Evolutionary conservation across 2,113 vertebrate species (phyloP).

Genomic region (Hippotragus niger): DNA sequence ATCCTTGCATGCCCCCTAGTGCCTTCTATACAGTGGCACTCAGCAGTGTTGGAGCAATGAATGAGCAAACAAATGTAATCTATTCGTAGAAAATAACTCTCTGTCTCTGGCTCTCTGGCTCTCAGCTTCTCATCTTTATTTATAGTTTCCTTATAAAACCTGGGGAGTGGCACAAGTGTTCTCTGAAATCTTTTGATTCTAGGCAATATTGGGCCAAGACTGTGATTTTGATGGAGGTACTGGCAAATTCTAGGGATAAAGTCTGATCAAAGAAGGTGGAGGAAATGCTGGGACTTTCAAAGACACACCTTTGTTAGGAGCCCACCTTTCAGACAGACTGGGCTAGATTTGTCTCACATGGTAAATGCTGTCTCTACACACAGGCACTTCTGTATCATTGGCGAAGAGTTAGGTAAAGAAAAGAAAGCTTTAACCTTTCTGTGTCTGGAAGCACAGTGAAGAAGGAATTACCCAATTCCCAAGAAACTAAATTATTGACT

Average conservation of each 20-base stretch:
- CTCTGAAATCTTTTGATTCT: background rate
- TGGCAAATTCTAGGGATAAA: background rate
- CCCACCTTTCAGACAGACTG: background rate
- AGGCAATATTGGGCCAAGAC: background rate
- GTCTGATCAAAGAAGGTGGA: background rate
- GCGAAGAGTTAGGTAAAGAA: background rate
- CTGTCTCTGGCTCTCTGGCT: background rate
- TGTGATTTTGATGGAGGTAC: background rate
- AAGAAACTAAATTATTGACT: background rate
- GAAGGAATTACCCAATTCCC: background rate
- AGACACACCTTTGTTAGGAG: background rate
- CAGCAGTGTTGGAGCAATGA: background rate
- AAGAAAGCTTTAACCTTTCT: background rate
- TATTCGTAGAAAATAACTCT: background rate
- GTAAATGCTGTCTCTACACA: background rate
- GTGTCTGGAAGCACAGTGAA: background rate
- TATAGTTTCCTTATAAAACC: constrained; percentile 2
- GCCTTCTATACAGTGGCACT: background rate
- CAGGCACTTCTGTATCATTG: background rate
- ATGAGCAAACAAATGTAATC: background rate
- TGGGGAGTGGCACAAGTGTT: background rate
- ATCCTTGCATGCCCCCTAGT: background rate
- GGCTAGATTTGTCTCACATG: background rate
- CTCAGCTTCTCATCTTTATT: background rate
- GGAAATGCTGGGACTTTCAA: background rate